These are phyloP conservation scores for Nezara viridula DNA, from an alignment of 2,888 invertebrate species.

Conservation along the genomic window DNA sequence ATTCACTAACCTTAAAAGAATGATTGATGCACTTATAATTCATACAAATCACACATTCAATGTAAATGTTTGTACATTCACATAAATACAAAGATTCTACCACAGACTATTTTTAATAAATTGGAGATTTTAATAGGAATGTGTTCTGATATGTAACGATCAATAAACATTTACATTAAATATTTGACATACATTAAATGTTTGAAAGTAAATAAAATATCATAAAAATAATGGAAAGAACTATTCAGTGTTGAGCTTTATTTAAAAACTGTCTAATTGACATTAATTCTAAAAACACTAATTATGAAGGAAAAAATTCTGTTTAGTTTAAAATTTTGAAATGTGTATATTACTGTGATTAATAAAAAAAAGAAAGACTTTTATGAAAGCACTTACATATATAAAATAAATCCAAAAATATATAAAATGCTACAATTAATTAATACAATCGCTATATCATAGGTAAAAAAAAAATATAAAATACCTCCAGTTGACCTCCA, in stretches of 20 bases:
- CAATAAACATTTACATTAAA: too few species aligned
- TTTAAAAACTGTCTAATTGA: too few species aligned
- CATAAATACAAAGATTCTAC: background rate
- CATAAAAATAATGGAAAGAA: background rate
- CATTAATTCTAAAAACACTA: background rate
- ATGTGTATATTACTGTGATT: background rate
- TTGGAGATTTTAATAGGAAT: background rate
- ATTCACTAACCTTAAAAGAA: background rate
- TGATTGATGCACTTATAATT: background rate
- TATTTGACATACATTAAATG: too few species aligned
- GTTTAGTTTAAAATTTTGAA: background rate
- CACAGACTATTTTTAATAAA: background rate
- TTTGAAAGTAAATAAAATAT: too few species aligned
- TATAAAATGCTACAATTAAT: background rate
- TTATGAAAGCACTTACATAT: background rate
- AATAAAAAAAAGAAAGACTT: background rate
- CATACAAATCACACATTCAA: background rate
- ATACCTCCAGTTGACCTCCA: conserved; percentile 83
- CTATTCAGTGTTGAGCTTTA: background rate
- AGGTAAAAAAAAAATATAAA: conserved; percentile 65
- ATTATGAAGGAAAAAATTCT: background rate
- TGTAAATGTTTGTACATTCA: background rate
- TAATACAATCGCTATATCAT: background rate
- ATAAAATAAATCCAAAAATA: background rate
- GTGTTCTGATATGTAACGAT: background rate